Base-by-base conservation (phyloP, 2,888 invertebrate species). In the Osmoderma eremita region DNA sequence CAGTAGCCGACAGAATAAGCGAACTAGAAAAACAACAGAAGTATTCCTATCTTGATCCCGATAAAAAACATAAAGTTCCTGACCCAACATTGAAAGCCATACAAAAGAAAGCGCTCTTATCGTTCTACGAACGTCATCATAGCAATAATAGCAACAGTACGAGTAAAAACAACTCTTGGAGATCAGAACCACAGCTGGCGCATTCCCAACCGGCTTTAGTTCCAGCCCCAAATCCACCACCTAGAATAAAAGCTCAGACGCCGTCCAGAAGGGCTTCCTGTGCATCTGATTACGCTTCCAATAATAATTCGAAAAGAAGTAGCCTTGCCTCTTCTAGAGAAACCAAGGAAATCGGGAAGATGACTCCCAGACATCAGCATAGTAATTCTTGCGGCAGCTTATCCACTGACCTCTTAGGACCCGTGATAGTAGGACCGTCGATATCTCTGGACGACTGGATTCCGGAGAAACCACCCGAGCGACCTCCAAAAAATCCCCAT, bases 41-140 rank as follows among this genome's bases (percentile, higher is more conserved):
- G 73, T 90, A 89, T 77, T 87, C 89, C 2, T 91, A 89, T 77
- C 81, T 91, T 71, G 91, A 91, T 76, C 90, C 91, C 1, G 90
- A 89, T 56, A 92, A 91, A 79, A 88, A 88, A 68, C 90, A 90
- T 78, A 86, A 89, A 70, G 87, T 91, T 36, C 88, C 91, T 24
- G 89, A 89, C 78, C 86, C 91, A 6, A 90, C 92, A 0, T 80
- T 93, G 30, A 93, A 93, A 80, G 91, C 91, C 12, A 90, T 92
- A 69, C 93, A 93, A 77, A 93, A 93, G 82, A 91, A 92, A 78
- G 93, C 93, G 0, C 84, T 94, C 5, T 84, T 92, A 67, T 91
- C 91, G 1, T 94, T 91, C 77, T 92, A 93, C 79, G 92, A 93
- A 77, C 84, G 92, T 51, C 91, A 92, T 74, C 87, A 88, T 69